Percentiles rank a stretch among this genome's conserved stretches.
These are phyloP conservation scores for Cephus spinipes DNA, from an alignment of 2,888 invertebrate species.

Conservation along the genomic window DNA sequence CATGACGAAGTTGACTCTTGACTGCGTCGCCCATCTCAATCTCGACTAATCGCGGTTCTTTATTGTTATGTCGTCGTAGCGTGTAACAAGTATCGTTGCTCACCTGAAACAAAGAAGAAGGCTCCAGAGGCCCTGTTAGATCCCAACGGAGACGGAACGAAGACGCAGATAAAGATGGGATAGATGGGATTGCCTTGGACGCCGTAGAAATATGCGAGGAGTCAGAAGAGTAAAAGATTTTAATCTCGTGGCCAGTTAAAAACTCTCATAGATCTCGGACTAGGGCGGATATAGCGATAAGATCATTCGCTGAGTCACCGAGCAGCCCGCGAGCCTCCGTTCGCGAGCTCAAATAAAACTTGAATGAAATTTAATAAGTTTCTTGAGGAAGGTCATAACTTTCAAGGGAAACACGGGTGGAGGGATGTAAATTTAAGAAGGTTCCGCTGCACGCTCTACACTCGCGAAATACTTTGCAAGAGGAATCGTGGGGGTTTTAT, in stretches of 20 bases:
- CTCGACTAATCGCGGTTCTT: too few species aligned
- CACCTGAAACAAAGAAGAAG: constrained; percentile 41
- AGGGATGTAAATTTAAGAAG: constrained; percentile 50
- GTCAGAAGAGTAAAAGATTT: constrained; percentile 50
- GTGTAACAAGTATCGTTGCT: constrained; percentile 20
- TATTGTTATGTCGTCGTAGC: too few species aligned
- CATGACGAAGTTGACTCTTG: background rate
- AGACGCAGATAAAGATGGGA: too few species aligned
- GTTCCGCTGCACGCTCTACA: constrained; percentile 1
- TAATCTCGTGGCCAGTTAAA: constrained; percentile 63
- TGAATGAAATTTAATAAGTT: constrained; percentile 65
- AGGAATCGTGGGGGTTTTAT: too few species aligned
- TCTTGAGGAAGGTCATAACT: constrained; percentile 52
- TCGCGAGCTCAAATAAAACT: constrained; percentile 56
- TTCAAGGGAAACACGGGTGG: constrained; percentile 44
- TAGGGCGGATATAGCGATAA: constrained; percentile 41
- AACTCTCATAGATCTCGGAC: constrained; percentile 58
- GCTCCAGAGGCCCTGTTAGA: constrained; percentile 1
- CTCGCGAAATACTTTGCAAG: constrained; percentile 24
- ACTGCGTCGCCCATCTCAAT: too few species aligned
- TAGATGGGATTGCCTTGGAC: background rate
- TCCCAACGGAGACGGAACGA: background rate
- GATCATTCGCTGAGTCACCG: too few species aligned
- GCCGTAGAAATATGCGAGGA: constrained; percentile 45
- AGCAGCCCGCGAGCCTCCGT: background rate